phyloP scores from a whole-genome alignment of 1,140 invertebrate genomes.

The Trachymyrmex cornetzi region DNA sequence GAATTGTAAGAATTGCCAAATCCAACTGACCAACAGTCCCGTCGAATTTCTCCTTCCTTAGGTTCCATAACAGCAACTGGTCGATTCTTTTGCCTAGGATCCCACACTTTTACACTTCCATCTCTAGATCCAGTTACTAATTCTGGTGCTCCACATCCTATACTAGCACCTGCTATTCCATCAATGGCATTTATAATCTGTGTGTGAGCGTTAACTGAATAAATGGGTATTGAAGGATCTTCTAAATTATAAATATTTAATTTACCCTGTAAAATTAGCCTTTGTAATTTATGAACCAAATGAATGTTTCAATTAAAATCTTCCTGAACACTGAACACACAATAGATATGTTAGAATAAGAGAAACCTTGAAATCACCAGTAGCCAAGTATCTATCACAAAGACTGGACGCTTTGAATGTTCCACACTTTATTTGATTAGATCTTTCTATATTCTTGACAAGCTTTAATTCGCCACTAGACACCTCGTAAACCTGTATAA shows the following conservation, averaged over 20 bases:
- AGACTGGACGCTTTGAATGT: conserved; percentile 96
- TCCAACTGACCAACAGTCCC: conserved; percentile 95
- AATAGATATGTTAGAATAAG: not conserved
- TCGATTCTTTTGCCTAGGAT: conserved; percentile 94
- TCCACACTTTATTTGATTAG: conserved; percentile 96
- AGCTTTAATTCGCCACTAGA: conserved; percentile 91
- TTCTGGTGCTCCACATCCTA: conserved; percentile 96
- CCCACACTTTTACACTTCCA: conserved; percentile 98
- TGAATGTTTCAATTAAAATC: not conserved
- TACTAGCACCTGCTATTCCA: conserved; percentile 94
- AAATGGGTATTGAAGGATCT: conserved; percentile 90
- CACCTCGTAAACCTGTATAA: conserved; percentile 95
- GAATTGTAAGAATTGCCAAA: conserved; percentile 96
- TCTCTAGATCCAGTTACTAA: conserved; percentile 97
- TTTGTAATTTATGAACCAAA: not conserved
- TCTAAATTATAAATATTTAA: conserved; percentile 90
- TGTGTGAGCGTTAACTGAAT: conserved; percentile 94
- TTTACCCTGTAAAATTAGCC: conserved; percentile 88
- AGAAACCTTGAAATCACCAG: conserved; percentile 94
- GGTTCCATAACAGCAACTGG: conserved; percentile 96
- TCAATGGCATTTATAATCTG: conserved; percentile 97
- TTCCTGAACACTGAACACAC: not conserved
- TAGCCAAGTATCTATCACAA: conserved; percentile 93
- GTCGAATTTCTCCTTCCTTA: conserved; percentile 88
- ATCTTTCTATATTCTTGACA: conserved; percentile 92